These are phyloP conservation scores for Margaritifera margaritifera DNA, from an alignment of 2,888 invertebrate genomes.

Conservation along the genomic window DNA sequence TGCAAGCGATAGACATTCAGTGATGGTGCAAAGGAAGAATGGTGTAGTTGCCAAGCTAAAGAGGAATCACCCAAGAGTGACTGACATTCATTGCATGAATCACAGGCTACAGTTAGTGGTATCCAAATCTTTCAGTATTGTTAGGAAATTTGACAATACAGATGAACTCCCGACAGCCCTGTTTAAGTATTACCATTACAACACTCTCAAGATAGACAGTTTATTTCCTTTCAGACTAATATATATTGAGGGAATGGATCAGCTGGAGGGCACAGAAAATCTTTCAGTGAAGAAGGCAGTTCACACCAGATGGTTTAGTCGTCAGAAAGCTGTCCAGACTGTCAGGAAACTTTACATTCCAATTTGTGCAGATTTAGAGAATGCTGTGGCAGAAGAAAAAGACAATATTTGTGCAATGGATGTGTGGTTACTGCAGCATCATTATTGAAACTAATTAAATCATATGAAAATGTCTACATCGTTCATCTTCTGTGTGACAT, in stretches of 20 bases:
- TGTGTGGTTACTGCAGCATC: conserved; percentile 13
- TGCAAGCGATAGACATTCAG: conserved; percentile 28
- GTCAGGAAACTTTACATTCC: conserved; percentile 17
- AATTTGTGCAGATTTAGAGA: conserved; percentile 20
- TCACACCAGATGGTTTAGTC: conserved; percentile 22
- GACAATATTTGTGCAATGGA: conserved; percentile 19
- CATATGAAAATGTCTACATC: conserved; percentile 16
- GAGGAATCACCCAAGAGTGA: conserved; percentile 13
- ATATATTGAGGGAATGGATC: no score
- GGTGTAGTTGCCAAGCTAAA: conserved; percentile 23
- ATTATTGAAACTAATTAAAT: conserved; percentile 21
- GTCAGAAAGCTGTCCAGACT: conserved; percentile 22
- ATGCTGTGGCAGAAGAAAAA: conserved; percentile 19
- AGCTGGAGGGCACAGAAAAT: no score
- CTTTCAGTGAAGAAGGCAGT: no score
- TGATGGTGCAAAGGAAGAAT: conserved; percentile 30
- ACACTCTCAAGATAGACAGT: background rate
- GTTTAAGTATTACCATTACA: conserved; percentile 24
- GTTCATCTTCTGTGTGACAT: conserved; percentile 25
- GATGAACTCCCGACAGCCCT: conserved; percentile 22
- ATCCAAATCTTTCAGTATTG: conserved; percentile 18
- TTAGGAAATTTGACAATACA: conserved; percentile 9
- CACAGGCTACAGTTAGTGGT: conserved; percentile 25
- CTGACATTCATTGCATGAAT: conserved; percentile 24
- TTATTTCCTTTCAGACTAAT: no score